A percentile compares a stretch with the other conserved stretches of the same genome.
These are phyloP conservation scores for Tipula confusa DNA, from an alignment of 2,888 invertebrate species.

Conservation along the genomic window DNA sequence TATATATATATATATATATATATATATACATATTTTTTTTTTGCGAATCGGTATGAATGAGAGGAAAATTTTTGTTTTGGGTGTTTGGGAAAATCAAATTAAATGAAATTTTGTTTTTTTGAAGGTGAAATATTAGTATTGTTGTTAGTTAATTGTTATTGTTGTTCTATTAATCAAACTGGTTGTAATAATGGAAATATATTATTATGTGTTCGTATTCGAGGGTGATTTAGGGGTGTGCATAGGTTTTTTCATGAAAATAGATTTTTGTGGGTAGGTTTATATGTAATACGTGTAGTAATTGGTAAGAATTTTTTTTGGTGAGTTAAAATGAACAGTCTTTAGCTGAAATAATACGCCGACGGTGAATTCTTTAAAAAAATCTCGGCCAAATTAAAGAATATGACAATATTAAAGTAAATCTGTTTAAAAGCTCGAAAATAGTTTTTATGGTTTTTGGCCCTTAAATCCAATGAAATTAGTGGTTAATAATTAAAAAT, in stretches of 20 bases:
- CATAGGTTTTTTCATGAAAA: background rate
- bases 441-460: too few relatives aligned
- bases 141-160: constrained; percentile 25
- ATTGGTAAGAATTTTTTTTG: background rate
- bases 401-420: too few relatives aligned
- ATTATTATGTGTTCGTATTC: background rate
- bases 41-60: background rate
- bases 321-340: background rate
- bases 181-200: constrained; percentile 25
- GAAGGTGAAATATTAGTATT: constrained; percentile 25
- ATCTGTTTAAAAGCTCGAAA: too few relatives aligned
- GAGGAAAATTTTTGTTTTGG: background rate
- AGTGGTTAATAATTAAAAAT: too few relatives aligned
- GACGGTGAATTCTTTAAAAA: too few relatives aligned
- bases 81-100: constrained; percentile 21
- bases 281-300: background rate
- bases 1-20: background rate
- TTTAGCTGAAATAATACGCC: background rate
- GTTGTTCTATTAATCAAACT: constrained; percentile 25
- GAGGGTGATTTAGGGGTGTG: background rate
- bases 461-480: too few relatives aligned
- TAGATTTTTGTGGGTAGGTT: background rate
- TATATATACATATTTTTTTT: too few relatives aligned
- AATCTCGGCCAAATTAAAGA: too few relatives aligned
- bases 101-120: background rate